phyloP scores from a whole-genome alignment of 23 tunicate genomes.

The Trididemnum nubilum region DNA sequence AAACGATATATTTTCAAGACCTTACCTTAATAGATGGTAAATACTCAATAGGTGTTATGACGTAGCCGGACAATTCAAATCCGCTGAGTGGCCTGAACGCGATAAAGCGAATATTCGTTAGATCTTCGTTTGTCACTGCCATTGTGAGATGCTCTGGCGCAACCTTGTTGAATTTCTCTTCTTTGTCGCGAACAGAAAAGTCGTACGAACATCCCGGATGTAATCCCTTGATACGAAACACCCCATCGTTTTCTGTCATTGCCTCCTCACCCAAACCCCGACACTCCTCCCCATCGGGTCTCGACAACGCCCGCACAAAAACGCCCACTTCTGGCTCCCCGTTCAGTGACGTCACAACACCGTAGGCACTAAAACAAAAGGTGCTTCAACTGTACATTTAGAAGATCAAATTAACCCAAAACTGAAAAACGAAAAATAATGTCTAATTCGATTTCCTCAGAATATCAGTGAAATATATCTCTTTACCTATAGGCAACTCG shows the following conservation, averaged over 20 bases:
- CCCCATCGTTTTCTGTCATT: conserved; percentile 53
- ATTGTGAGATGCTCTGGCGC: conserved; percentile 41
- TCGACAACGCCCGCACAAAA: conserved; percentile 45
- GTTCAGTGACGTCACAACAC: conserved; percentile 76
- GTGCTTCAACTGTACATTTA: background rate
- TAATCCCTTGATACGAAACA: conserved; percentile 62
- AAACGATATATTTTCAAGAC: too few relatives aligned
- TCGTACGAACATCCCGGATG: conserved; percentile 73
- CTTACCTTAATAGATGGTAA: conserved; percentile 68
- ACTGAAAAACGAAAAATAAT: too few relatives aligned
- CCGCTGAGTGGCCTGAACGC: conserved; percentile 66
- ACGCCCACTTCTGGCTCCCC: conserved; percentile 70
- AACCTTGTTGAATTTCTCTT: conserved; percentile 54
- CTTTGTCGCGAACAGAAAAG: conserved; percentile 43
- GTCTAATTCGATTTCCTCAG: background rate
- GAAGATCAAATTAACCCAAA: background rate
- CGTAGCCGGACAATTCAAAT: conserved; percentile 73
- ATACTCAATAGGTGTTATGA: conserved; percentile 53
- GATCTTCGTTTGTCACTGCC: conserved; percentile 36
- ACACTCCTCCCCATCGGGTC: conserved; percentile 8
- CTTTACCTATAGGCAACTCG: conserved; percentile 84
- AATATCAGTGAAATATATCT: background rate
- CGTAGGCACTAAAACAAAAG: conserved; percentile 60
- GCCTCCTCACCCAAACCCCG: conserved; percentile 57
- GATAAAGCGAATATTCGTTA: conserved; percentile 45